Evolutionary conservation across 2,888 invertebrate species (phyloP), one percentile per base, ranked within the genome.

Genomic region (Orgyia antiqua): DNA sequence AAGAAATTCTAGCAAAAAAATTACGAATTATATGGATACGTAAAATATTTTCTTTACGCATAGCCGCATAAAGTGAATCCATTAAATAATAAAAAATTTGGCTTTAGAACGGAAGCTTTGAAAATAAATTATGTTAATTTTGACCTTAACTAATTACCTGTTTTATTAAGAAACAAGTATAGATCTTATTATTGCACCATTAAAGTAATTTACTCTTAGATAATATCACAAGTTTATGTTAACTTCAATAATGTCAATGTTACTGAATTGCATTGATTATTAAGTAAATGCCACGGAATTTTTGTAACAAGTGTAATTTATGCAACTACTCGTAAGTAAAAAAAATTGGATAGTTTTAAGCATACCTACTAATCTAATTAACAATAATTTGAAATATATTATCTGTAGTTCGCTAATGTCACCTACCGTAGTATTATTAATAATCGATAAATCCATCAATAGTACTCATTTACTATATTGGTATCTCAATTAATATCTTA

Each of bases 211-310:
- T 3, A 10, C 3, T 23, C 9, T 27, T 23, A 15, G 27, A 30
- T 34, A 34, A 10, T 10, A 26, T 34, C 25, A 3, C 27, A 24
- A 29, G 13, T 19, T 15, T 10, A 26, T 34, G 20, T 11, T 27
- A 27, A 27, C 27, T 27, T 24, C 13, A 35, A 35, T 23, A 27
- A 27, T 30, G 31, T 24, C 13, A 35, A 35, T 23, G 24, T 24
- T 29, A 25, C 30, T 9, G 19, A 19, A 35, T 30, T 27, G 20
- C 24, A 15, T 10, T 10, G 26, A 5, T 13, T 5, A 23, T 18
- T 29, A 34, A 24, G 15, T 29, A 21, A 11, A n/a, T n/a, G n/a
- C n/a, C n/a, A n/a, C n/a, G n/a, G n/a, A n/a, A n/a, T n/a, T n/a
- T n/a, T n/a, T n/a, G n/a, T n/a, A n/a, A n/a, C n/a, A n/a, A n/a